phyloP scores from a whole-genome alignment of 2,888 invertebrate species.

The Adelognathus sp. region DNA sequence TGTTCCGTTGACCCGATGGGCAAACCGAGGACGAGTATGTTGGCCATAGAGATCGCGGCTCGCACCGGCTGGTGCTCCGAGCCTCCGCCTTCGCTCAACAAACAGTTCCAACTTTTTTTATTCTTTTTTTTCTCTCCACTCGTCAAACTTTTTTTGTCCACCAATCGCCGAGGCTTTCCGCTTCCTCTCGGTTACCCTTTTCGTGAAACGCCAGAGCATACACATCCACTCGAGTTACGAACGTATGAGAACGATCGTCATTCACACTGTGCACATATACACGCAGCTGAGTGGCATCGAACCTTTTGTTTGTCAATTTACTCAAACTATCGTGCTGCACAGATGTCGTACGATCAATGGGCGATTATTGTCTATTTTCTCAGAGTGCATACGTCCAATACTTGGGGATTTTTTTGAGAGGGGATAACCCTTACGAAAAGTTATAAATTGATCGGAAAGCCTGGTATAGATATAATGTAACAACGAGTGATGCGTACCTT shows the following conservation, averaged over 20 bases:
- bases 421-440: conserved; percentile 5
- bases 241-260: not conserved
- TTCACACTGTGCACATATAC: not conserved
- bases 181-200: conserved; percentile 16
- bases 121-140: not conserved
- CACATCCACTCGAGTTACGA: not conserved
- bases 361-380: conserved; percentile 23
- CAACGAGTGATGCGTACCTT: not conserved
- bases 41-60: conserved; percentile 53
- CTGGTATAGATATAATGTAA: not conserved
- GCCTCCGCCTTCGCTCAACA: conserved; percentile 40
- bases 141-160: conserved; percentile 28
- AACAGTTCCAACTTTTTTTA: conserved; percentile 18
- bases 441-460: conserved; percentile 21
- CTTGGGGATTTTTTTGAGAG: not conserved
- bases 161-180: conserved; percentile 16
- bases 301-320: conserved; percentile 17
- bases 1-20: conserved; percentile 65
- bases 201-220: not conserved
- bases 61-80: conserved; percentile 25
- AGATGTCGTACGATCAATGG: not conserved
- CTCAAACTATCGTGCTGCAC: not conserved
- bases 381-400: not conserved
- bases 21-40: conserved; percentile 44
- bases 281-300: not conserved